Conservation (phyloP, 1,140 invertebrate genomes). For the Drosophila sechellia region DNA sequence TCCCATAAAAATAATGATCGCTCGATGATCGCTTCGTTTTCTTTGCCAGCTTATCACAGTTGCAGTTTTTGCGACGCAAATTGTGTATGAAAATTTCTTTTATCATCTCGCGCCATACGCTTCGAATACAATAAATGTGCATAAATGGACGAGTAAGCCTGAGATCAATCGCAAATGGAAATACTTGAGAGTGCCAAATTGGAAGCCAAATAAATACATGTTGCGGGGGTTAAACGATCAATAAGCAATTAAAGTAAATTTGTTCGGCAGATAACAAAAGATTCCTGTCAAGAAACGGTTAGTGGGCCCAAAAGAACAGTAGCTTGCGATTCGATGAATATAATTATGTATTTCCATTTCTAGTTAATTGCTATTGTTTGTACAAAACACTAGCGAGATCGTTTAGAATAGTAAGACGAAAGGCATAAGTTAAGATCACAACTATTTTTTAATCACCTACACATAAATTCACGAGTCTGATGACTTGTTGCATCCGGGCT, state of each 20-base stretch:
- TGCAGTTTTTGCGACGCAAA: slow-evolving; percentile 39
- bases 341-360: background rate
- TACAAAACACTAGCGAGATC: background rate
- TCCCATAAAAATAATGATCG: slow-evolving; percentile 1
- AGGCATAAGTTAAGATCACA: background rate
- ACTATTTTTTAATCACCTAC: background rate
- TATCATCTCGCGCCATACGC: slow-evolving; percentile 12
- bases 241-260: slow-evolving; percentile 8
- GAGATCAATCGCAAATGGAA: slow-evolving; percentile 8
- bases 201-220: slow-evolving; percentile 15
- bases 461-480: no score
- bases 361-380: background rate
- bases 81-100: slow-evolving; percentile 5
- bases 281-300: slow-evolving; percentile 1
- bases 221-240: slow-evolving; percentile 23
- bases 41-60: slow-evolving; percentile 15
- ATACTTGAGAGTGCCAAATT: background rate
- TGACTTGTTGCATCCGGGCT: background rate
- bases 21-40: slow-evolving; percentile 4
- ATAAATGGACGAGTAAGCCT: background rate
- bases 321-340: background rate
- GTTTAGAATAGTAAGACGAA: no score
- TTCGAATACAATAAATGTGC: background rate
- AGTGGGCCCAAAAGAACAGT: background rate
- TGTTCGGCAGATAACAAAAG: background rate